Evolutionary conservation across 2,888 invertebrate species (phyloP).

Genomic region (Athrips mouffetella): DNA sequence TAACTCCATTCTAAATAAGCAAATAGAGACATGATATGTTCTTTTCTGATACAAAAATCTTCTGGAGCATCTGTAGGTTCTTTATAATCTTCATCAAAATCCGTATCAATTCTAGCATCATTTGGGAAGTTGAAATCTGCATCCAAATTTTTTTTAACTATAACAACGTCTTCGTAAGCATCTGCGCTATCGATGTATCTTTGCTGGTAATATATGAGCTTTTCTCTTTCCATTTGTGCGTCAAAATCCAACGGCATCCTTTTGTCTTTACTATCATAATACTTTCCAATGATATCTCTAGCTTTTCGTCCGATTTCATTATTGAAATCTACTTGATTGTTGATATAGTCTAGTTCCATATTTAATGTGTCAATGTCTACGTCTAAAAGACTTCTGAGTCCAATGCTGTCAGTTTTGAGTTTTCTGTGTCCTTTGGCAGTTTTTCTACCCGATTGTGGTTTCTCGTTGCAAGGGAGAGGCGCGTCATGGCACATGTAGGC

Average conservation of each 20-base stretch:
- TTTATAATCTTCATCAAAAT: constrained; percentile 68
- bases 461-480: constrained; percentile 84
- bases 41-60: constrained; percentile 80
- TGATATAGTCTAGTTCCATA: constrained; percentile 67
- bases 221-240: constrained; percentile 74
- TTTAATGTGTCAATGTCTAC: constrained; percentile 63
- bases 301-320: constrained; percentile 67
- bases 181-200: constrained; percentile 66
- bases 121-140: constrained; percentile 74
- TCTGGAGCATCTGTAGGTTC: constrained; percentile 62
- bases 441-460: constrained; percentile 22
- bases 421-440: constrained; percentile 38
- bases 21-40: constrained; percentile 87
- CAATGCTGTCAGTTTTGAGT: constrained; percentile 32
- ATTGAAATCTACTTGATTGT: constrained; percentile 65
- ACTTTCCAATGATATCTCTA: constrained; percentile 63
- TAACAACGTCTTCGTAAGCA: constrained; percentile 67
- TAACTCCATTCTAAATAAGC: constrained; percentile 90
- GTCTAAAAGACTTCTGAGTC: constrained; percentile 50
- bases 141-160: constrained; percentile 72
- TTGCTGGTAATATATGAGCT: constrained; percentile 68
- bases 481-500: constrained; percentile 92
- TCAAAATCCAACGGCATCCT: constrained; percentile 67
- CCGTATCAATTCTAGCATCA: constrained; percentile 63
- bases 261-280: constrained; percentile 51